These are phyloP conservation scores for Caenorhabditis afra DNA, from an alignment of 2,888 invertebrate species.

Conservation along the genomic window DNA sequence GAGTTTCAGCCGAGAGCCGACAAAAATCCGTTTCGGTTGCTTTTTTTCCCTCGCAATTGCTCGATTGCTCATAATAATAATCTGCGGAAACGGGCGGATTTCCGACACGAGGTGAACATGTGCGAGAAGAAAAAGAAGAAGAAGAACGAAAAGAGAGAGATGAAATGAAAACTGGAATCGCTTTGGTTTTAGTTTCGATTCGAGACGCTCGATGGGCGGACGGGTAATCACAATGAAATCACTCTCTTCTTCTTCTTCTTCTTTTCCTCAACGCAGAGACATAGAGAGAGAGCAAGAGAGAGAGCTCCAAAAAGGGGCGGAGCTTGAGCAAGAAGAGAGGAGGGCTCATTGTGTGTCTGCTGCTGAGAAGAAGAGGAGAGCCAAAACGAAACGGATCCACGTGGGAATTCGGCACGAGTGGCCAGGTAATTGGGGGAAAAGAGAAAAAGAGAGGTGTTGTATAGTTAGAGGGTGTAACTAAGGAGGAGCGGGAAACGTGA, in stretches of 20 bases:
- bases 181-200: no score
- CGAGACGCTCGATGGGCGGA: not conserved
- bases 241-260: slow-evolving; percentile 4
- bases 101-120: slow-evolving; percentile 31
- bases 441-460: not conserved
- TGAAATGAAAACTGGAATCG: slow-evolving; percentile 12
- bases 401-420: slow-evolving; percentile 21
- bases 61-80: slow-evolving; percentile 16
- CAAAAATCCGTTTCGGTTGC: no score
- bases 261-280: no score
- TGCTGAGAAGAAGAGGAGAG: slow-evolving; percentile 16
- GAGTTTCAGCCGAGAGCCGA: no score
- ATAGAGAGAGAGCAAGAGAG: no score
- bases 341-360: slow-evolving; percentile 1
- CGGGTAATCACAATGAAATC: slow-evolving; percentile 44
- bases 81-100: slow-evolving; percentile 27
- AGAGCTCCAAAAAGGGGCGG: slow-evolving; percentile 31
- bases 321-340: slow-evolving; percentile 4
- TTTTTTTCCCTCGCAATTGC: no score
- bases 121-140: slow-evolving; percentile 17
- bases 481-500: not conserved
- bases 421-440: slow-evolving; percentile 4
- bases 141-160: slow-evolving; percentile 9
- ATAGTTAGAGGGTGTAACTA: no score
- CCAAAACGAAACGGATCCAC: slow-evolving; percentile 36